A percentile compares a stretch with the other conserved stretches of the same genome.
Conservation (phyloP, 1,140 invertebrate species). For the Cheumatopsyche charites region DNA sequence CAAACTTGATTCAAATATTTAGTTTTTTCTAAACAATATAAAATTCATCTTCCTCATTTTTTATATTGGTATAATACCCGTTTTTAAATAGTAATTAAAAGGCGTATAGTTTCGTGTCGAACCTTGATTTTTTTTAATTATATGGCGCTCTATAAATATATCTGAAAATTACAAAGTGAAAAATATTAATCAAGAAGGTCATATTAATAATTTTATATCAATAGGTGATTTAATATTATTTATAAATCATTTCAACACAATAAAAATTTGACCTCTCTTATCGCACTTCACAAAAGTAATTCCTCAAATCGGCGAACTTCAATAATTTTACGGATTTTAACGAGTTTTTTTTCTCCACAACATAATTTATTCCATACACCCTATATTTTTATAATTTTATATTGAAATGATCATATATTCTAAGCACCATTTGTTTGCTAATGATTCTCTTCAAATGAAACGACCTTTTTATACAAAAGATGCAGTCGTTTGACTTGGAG, state of each 20-base stretch:
- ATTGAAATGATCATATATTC: neutral
- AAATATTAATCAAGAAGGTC: conserved; percentile 14
- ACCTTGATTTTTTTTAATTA: conserved; percentile 21
- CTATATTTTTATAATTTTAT: neutral
- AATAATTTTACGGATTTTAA: too few species aligned
- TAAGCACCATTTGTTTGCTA: too few species aligned
- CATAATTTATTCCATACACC: neutral
- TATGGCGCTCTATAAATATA: conserved; percentile 6
- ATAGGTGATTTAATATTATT: neutral
- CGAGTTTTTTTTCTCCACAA: too few species aligned
- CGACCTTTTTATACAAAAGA: conserved; percentile 2
- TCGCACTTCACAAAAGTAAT: too few species aligned
- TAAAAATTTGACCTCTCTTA: too few species aligned
- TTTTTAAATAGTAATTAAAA: conserved; percentile 15
- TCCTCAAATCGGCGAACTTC: too few species aligned
- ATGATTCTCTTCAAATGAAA: neutral
- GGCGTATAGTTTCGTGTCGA: neutral
- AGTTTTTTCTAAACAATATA: neutral
- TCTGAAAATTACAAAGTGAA: neutral
- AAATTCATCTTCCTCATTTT: neutral
- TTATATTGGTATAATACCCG: neutral
- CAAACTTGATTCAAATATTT: neutral
- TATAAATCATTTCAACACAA: too few species aligned
- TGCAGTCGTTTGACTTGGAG: neutral
- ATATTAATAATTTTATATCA: conserved; percentile 13